Evolutionary conservation across 2,113 vertebrate species (phyloP), one percentile per base, ranked within the genome.

Genomic region (Oceanites oceanicus): DNA sequence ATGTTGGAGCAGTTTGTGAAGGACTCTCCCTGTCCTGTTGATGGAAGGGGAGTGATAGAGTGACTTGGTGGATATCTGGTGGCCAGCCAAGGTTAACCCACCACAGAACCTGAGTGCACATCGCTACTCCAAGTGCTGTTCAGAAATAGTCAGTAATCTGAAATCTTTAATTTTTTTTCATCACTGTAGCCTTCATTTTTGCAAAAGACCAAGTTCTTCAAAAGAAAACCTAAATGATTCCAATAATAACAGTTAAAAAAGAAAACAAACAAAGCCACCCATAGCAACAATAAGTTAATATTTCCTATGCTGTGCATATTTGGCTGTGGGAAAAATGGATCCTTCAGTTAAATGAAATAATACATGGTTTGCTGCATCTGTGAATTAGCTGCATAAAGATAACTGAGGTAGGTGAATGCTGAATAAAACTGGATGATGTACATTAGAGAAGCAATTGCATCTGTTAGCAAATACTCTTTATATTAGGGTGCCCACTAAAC

Each of bases 371-470:
- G 40, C 49, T 96, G 90, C 86, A 90, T 88, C 89, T 77, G 38
- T 91, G 81, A 95, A 97, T 97, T 93, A 90, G 61, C 42, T 91
- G 83, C 50, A 81, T 92, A 94, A 96, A 92, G 94, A 83, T 82
- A 96, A 92, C 75, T 86, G 95, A 95, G 56, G 84, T 90, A 97
- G 92, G 94, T 97, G 96, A 97, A 90, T 65, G 61, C 44, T 74
- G 84, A 94, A 90, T 95, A 94, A 94, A 94, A 92, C 36, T 50
- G 65, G 77, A 88, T 78, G 50, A 76, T 66, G 44, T 59, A 58
- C 53, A 79, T 86, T 88, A 90, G 25, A 82, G 70, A 76, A 75
- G 53, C 27, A 75, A 80, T 61, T 80, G 30, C 68, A 75, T 80
- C 40, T 66, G 29, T 44, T 73, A 86, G 38, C 11, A 83, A 89